Percentiles rank a stretch among this genome's conserved stretches.
phyloP scores from a whole-genome alignment of 2,797 vertebrate species.

The Danio tinwini region DNA sequence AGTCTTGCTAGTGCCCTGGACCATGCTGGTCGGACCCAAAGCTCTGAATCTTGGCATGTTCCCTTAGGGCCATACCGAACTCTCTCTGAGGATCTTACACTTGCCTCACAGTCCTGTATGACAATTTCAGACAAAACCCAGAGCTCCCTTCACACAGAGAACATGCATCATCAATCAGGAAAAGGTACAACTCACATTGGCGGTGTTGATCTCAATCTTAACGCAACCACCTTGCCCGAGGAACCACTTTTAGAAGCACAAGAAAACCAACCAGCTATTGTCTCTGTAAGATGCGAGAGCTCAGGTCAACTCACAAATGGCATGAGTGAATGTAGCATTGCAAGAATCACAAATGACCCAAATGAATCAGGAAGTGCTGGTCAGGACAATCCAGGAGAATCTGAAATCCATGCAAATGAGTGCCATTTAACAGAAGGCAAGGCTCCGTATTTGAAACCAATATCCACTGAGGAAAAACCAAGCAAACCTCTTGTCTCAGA shows the following conservation, averaged over 20 bases:
- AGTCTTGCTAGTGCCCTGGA: constrained; percentile 70
- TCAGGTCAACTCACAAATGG: constrained; percentile 58
- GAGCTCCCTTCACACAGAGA: constrained; percentile 52
- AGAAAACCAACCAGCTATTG: constrained; percentile 63
- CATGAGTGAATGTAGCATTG: constrained; percentile 39
- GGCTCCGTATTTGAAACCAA: constrained; percentile 37
- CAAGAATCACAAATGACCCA: constrained; percentile 39
- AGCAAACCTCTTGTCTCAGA: constrained; percentile 38
- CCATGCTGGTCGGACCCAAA: constrained; percentile 63
- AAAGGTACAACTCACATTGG: constrained; percentile 72
- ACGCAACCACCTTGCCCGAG: constrained; percentile 68
- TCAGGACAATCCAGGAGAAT: constrained; percentile 53
- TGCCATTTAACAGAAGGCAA: constrained; percentile 30
- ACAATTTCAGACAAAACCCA: constrained; percentile 78
- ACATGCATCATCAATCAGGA: constrained; percentile 48
- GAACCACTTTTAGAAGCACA: constrained; percentile 78
- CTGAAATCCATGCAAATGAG: constrained; percentile 54
- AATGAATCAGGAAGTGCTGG: constrained; percentile 34
- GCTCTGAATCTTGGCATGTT: constrained; percentile 72
- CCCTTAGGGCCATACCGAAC: constrained; percentile 74
- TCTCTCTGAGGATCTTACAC: constrained; percentile 82
- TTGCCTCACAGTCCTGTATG: constrained; percentile 77
- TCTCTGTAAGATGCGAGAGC: constrained; percentile 30
- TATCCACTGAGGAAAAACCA: constrained; percentile 31
- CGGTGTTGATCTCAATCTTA: constrained; percentile 73